Base-by-base conservation (phyloP, 2,888 invertebrate genomes). In the Fragum fragum region DNA sequence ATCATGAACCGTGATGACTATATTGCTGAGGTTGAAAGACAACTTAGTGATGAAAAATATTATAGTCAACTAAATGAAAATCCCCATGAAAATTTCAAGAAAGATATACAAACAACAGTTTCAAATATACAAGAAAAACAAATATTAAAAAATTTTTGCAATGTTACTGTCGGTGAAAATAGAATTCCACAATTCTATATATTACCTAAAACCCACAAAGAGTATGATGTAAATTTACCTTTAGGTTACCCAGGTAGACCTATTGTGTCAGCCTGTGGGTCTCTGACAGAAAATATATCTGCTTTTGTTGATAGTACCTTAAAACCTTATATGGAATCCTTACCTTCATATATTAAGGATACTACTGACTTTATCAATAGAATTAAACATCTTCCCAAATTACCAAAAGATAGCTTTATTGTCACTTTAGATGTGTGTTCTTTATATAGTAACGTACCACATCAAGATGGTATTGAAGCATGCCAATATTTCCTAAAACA, bases 1-100 rank as follows among this genome's bases (percentile, higher is more conserved):
- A 66, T 77, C n/a, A 77, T 77, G 71, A 72, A 66, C 52, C 26
- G 29, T 7, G 36, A n/a, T 5, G 59, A 70, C 59, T 70, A 76
- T 59, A 57, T 28, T 32, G 47, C 69, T 16, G 70, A 76, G 23
- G 76, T 70, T 28, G 14, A 28, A 3, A 32, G 70, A 59, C 76
- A 70, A 55, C 36, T 75, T 39, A 39, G 47, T 16, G 36, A 75
- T 59, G 26, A 5, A 9, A 29, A 7, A 29, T 28, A 61, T 18
- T 61, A 61, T 23, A 36, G 9, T 36, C 32, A 36, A 36, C 32
- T 36, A 36, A 36, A 36, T 9, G 32, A 36, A 36, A 36, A 36
- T 36, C 32, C 32, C 32, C 32, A 36, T 36, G 32, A 36, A 36
- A 36, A 36, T 6, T 36, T 36, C 32, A 36, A 36, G 32, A 36